Evolutionary conservation across 2,113 vertebrate genomes (phyloP).

Genomic region (Saguinus imperator): DNA sequence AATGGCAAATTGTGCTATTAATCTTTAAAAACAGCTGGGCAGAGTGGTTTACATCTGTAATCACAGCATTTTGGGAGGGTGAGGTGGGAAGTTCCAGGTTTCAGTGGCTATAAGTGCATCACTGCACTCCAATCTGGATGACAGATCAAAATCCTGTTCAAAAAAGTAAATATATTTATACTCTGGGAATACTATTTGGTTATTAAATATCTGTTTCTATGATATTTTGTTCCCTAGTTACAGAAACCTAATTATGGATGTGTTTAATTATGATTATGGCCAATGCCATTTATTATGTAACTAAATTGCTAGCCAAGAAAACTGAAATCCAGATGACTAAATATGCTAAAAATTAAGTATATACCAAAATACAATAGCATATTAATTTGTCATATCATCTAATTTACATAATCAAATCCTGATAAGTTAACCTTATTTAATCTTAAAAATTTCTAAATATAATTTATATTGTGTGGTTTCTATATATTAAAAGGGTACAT

Average conservation of each 20-base stretch:
- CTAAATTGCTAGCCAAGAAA: background rate
- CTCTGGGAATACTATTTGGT: background rate
- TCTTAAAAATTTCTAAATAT: background rate
- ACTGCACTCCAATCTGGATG: too few species aligned
- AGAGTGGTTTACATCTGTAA: too few species aligned
- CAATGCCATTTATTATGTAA: background rate
- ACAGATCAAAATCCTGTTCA: too few species aligned
- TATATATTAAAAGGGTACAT: background rate
- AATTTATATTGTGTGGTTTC: background rate
- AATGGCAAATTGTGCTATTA: too few species aligned
- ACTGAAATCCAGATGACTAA: conserved; percentile 19
- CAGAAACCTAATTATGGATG: background rate
- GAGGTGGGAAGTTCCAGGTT: too few species aligned
- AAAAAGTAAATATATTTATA: background rate
- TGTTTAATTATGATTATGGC: background rate
- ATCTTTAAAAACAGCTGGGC: too few species aligned
- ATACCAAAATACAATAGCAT: background rate
- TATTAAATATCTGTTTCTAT: background rate
- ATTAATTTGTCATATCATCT: background rate
- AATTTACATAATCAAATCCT: background rate
- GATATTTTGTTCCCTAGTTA: background rate
- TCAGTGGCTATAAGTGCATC: too few species aligned
- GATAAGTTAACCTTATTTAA: background rate
- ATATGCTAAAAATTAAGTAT: background rate
- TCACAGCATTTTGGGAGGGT: too few species aligned